Evolutionary conservation across 2,888 invertebrate genomes (phyloP).

Genomic region (Nebria brevicollis): DNA sequence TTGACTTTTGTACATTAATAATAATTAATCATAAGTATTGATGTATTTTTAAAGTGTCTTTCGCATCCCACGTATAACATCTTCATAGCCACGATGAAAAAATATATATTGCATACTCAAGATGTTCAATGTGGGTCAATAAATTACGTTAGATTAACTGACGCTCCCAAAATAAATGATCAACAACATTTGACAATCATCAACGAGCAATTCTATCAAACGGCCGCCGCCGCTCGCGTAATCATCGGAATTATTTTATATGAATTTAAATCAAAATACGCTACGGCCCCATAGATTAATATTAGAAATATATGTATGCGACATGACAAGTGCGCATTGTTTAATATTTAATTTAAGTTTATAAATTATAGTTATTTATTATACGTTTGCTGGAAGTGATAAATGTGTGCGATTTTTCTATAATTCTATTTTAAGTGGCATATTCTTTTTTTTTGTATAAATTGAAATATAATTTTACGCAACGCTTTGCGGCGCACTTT

Average conservation of each 20-base stretch:
- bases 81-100: slow-evolving; percentile 26
- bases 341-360: slow-evolving; percentile 37
- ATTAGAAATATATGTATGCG: slow-evolving; percentile 25
- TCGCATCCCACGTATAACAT: slow-evolving; percentile 32
- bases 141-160: slow-evolving; percentile 10
- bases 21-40: slow-evolving; percentile 27
- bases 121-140: slow-evolving; percentile 30
- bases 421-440: slow-evolving; percentile 12
- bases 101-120: slow-evolving; percentile 37
- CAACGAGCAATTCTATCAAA: slow-evolving; percentile 26
- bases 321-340: slow-evolving; percentile 38
- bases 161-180: slow-evolving; percentile 27
- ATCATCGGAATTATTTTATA: slow-evolving; percentile 21
- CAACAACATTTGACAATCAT: slow-evolving; percentile 43
- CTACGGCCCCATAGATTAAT: slow-evolving; percentile 7
- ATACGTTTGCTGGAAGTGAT: slow-evolving; percentile 10
- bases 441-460: neutral
- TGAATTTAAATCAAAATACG: slow-evolving; percentile 37
- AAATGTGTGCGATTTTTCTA: slow-evolving; percentile 23
- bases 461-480: slow-evolving; percentile 7
- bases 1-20: slow-evolving; percentile 31
- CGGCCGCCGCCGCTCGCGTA: slow-evolving; percentile 27
- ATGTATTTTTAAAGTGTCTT: slow-evolving; percentile 15
- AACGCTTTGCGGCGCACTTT: neutral
- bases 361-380: slow-evolving; percentile 37